These are phyloP conservation scores for Amblyjoppa proteus DNA, from an alignment of 2,888 invertebrate species.

Conservation along the genomic window DNA sequence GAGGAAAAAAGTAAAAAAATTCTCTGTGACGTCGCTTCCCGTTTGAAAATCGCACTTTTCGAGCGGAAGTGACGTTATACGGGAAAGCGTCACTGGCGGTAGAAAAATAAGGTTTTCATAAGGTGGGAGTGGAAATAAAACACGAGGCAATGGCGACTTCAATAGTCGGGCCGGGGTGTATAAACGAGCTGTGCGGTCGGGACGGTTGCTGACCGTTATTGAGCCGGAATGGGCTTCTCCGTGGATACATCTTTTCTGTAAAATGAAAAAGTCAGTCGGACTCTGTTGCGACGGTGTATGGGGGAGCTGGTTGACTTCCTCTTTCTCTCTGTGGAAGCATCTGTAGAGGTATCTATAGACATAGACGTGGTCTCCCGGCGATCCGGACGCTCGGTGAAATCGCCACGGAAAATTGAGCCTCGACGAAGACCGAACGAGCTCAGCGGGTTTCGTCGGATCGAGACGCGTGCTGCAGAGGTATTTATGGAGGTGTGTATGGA, in stretches of 20 bases:
- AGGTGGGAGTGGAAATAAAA: constrained; percentile 3
- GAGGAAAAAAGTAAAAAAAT: too few species aligned
- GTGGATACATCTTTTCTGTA: constrained; percentile 53
- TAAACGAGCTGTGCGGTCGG: constrained; percentile 66
- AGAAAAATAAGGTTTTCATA: too few species aligned
- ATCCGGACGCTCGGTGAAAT: constrained; percentile 28
- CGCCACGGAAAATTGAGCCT: constrained; percentile 42
- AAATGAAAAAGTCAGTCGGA: constrained; percentile 50
- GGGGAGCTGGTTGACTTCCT: constrained; percentile 6
- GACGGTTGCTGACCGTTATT: constrained; percentile 67
- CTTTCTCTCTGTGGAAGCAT: neutral
- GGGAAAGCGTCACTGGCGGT: too few species aligned
- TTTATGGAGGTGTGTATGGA: too few species aligned
- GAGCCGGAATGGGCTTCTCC: constrained; percentile 60
- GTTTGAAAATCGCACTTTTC: too few species aligned
- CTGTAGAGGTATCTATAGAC: neutral
- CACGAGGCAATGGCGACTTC: constrained; percentile 26
- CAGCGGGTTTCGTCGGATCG: constrained; percentile 30
- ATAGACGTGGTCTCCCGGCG: constrained; percentile 17
- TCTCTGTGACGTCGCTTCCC: too few species aligned
- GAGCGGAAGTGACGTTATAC: too few species aligned
- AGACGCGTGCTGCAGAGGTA: neutral
- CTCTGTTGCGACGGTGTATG: neutral
- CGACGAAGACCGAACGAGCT: constrained; percentile 46
- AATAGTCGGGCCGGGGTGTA: constrained; percentile 52